phyloP scores from a whole-genome alignment of 2,797 vertebrate genomes.

The Brachyalestes nurse region DNA sequence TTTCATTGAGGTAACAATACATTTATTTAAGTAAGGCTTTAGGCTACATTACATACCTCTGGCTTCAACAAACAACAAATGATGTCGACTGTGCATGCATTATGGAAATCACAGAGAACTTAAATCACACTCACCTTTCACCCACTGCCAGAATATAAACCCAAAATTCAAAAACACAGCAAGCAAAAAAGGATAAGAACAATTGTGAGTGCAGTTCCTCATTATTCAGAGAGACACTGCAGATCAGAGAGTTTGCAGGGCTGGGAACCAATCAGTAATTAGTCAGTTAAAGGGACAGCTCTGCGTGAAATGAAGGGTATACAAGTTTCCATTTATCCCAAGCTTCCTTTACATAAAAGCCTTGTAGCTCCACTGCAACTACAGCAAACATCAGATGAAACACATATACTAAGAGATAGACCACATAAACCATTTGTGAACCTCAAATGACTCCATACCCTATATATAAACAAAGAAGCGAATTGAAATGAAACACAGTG shows the following conservation, averaged over 20 bases:
- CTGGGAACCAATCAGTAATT: slow-evolving; percentile 34
- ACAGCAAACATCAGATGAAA: too few species aligned
- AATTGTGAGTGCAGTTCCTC: background rate
- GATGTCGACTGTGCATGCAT: background rate
- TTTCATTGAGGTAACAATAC: background rate
- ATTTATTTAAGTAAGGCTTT: background rate
- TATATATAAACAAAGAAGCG: too few species aligned
- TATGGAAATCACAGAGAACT: background rate
- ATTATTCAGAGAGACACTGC: background rate
- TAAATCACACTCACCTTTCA: background rate
- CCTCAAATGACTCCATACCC: too few species aligned
- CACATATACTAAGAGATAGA: too few species aligned
- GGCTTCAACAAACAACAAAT: background rate
- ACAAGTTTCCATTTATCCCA: too few species aligned
- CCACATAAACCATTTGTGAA: too few species aligned
- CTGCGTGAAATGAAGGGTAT: too few species aligned
- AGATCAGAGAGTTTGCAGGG: slow-evolving; percentile 4
- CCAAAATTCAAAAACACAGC: background rate
- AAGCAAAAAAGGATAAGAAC: background rate
- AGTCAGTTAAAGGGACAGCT: slow-evolving; percentile 21
- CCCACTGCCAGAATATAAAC: background rate
- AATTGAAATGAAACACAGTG: too few species aligned
- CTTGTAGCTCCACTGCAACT: too few species aligned
- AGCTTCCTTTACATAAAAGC: too few species aligned
- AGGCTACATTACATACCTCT: background rate